Evolutionary conservation across 2,888 invertebrate genomes (phyloP).

Genomic region (Drosophila bunnanda): DNA sequence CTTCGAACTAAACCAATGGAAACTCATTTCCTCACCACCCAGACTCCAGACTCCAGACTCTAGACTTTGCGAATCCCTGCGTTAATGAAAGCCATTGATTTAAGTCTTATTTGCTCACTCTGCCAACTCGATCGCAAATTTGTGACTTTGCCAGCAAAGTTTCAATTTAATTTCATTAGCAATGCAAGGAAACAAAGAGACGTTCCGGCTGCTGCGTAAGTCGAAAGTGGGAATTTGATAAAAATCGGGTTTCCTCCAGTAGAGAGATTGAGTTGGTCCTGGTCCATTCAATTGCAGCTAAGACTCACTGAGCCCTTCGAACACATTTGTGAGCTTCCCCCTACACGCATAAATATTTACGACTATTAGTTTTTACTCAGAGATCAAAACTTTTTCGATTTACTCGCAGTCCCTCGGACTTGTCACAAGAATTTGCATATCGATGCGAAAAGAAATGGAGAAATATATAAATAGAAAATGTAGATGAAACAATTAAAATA

Average conservation of each 20-base stretch:
- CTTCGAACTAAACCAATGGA: background rate
- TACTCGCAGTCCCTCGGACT: slow-evolving; percentile 37
- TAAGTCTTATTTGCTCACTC: slow-evolving; percentile 45
- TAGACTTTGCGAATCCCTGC: background rate
- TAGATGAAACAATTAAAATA: slow-evolving; percentile 72
- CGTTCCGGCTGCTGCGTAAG: slow-evolving; percentile 39
- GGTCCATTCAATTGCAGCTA: slow-evolving; percentile 27
- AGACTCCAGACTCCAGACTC: slow-evolving; percentile 3
- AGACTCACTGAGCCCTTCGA: slow-evolving; percentile 49
- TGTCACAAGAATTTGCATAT: slow-evolving; percentile 68
- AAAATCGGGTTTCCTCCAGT: slow-evolving; percentile 46
- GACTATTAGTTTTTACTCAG: slow-evolving; percentile 72
- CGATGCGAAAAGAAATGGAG: slow-evolving; percentile 52
- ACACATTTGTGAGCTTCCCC: slow-evolving; percentile 59
- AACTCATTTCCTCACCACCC: slow-evolving; percentile 5
- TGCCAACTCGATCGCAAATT: slow-evolving; percentile 17
- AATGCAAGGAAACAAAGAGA: slow-evolving; percentile 31
- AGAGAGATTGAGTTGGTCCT: slow-evolving; percentile 48
- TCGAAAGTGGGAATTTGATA: slow-evolving; percentile 59
- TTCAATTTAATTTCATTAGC: slow-evolving; percentile 52
- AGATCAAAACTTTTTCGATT: slow-evolving; percentile 74
- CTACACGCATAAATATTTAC: slow-evolving; percentile 75
- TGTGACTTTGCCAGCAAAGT: slow-evolving; percentile 32
- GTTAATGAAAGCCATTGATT: slow-evolving; percentile 31
- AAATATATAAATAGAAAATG: slow-evolving; percentile 12